Percentiles rank a stretch among this genome's conserved stretches.
Conservation (phyloP, 2,888 invertebrate genomes). For the Gastrophysa polygoni region DNA sequence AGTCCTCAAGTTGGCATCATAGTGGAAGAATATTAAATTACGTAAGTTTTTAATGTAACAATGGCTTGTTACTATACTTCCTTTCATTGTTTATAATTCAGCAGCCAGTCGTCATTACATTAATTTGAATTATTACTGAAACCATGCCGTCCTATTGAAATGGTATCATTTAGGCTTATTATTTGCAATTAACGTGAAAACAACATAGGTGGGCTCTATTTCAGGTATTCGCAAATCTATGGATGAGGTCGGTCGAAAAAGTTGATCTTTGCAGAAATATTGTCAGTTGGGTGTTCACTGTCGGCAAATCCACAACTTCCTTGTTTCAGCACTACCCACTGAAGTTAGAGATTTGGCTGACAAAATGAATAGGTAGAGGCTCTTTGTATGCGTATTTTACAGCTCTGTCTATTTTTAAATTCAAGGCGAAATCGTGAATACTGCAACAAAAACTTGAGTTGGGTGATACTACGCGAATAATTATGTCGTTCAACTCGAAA, state of each 20-base stretch:
- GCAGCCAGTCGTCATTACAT: neutral
- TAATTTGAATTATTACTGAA: neutral
- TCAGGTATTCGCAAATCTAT: too few relatives aligned
- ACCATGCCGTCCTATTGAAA: too few relatives aligned
- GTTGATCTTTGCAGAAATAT: too few relatives aligned
- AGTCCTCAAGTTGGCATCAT: neutral
- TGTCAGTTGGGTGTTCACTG: too few relatives aligned
- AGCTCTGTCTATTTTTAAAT: slow-evolving; percentile 40
- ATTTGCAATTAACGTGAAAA: too few relatives aligned
- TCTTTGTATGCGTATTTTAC: slow-evolving; percentile 42
- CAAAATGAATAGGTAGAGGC: slow-evolving; percentile 28
- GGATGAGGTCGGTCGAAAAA: too few relatives aligned
- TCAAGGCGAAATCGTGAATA: slow-evolving; percentile 38
- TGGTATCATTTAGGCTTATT: neutral
- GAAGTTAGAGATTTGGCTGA: too few relatives aligned
- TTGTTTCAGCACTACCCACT: slow-evolving; percentile 22
- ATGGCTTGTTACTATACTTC: slow-evolving; percentile 18
- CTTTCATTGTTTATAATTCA: slow-evolving; percentile 25
- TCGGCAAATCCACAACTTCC: slow-evolving; percentile 26
- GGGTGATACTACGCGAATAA: slow-evolving; percentile 32
- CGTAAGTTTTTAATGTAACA: slow-evolving; percentile 14
- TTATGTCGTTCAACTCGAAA: slow-evolving; percentile 40
- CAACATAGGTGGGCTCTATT: too few relatives aligned
- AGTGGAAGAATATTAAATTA: slow-evolving; percentile 7
- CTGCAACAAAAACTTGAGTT: slow-evolving; percentile 19